Conservation (phyloP, 2,113 vertebrate genomes). For the Zosterops hypoxanthus region DNA sequence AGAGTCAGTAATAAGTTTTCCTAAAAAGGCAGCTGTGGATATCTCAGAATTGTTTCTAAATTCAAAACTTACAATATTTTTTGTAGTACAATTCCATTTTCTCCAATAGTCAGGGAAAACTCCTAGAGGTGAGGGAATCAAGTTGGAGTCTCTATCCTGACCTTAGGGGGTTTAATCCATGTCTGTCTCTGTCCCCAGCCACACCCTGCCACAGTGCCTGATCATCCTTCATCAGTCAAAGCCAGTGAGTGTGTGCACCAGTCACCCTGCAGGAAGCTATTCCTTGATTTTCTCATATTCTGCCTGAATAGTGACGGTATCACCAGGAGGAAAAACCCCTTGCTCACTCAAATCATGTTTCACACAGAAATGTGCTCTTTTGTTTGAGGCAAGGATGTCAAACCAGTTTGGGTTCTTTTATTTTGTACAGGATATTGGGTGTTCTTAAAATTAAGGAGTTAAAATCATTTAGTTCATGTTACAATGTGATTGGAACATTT, state of each 20-base stretch:
- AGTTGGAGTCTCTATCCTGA: neutral
- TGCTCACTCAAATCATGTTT: neutral
- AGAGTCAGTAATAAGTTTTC: neutral
- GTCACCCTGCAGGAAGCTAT: neutral
- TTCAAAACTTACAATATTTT: neutral
- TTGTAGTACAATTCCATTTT: neutral
- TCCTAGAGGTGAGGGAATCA: neutral
- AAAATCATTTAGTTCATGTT: neutral
- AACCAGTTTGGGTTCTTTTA: neutral
- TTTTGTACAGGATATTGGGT: neutral
- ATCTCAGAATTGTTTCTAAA: neutral
- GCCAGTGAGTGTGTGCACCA: neutral
- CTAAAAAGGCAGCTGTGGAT: neutral
- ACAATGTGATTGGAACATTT: neutral
- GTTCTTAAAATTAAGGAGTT: neutral
- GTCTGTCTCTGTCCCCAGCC: neutral
- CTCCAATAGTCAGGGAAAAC: neutral
- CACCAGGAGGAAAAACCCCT: neutral
- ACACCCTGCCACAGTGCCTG: neutral
- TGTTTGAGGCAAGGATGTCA: fast-evolving
- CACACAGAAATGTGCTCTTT: fast-evolving
- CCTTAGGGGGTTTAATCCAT: neutral
- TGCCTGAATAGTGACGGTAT: neutral
- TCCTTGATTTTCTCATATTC: neutral
- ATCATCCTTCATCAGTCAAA: neutral